Percentiles rank a stretch among this genome's conserved stretches.
Evolutionary conservation across 1,140 invertebrate genomes (phyloP).

Genomic region (Ostrea edulis): DNA sequence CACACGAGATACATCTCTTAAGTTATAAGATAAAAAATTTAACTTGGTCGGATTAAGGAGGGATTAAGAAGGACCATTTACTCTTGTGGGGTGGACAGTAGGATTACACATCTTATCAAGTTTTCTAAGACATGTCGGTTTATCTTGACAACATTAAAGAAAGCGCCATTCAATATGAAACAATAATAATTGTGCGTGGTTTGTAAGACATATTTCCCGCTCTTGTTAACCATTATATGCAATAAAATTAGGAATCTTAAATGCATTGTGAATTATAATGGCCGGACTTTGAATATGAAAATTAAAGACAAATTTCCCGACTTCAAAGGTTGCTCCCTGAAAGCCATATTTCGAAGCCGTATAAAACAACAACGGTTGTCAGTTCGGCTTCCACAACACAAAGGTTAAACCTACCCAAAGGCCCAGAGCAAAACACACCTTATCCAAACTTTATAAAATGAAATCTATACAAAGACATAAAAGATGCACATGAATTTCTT

Average conservation of each 20-base stretch:
- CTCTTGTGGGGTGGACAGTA: constrained; percentile 26
- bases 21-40: constrained; percentile 30
- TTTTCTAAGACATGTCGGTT: constrained; percentile 13
- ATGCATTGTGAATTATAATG: constrained; percentile 5
- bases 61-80: constrained; percentile 28
- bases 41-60: constrained; percentile 31
- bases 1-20: constrained; percentile 2
- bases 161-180: constrained; percentile 27
- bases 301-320: constrained; percentile 26
- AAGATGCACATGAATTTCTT: too few relatives aligned
- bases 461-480: too few relatives aligned
- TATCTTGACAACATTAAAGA: constrained; percentile 37
- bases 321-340: constrained; percentile 18
- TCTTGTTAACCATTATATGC: constrained; percentile 35
- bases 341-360: not conserved
- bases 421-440: too few relatives aligned
- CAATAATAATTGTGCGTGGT: constrained; percentile 4
- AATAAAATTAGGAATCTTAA: constrained; percentile 27
- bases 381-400: too few relatives aligned
- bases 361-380: too few relatives aligned
- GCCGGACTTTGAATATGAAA: not conserved
- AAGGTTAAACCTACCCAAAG: too few relatives aligned
- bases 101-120: constrained; percentile 35
- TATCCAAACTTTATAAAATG: too few relatives aligned
- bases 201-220: not conserved